Base-by-base conservation (phyloP, 30 jellyfish, hydroid and myxozoan species). In the Rhopilema esculentum region DNA sequence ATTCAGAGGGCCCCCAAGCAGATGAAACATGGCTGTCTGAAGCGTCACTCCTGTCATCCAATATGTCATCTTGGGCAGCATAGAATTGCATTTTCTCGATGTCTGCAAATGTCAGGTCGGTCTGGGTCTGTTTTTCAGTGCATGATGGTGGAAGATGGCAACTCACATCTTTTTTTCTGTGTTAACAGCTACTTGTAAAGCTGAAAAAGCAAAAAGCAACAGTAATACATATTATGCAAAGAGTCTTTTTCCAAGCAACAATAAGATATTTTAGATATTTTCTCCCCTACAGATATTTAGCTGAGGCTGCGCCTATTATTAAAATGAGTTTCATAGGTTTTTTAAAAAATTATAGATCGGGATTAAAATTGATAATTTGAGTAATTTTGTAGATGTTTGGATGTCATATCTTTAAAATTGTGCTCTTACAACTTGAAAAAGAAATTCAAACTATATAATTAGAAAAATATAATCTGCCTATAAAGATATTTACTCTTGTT, bases 21-120 rank as follows among this genome's bases (percentile, higher is more conserved):
- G 80, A 69, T 21, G 2, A 19, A 22, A 21, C 80, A 21, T 22
- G 51, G 25, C 51, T 22, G 52, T 69, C 80, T 21, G 52, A 22
- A 21, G 80, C 25, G 16, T 69, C 80, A 69, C 80, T 69, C 52
- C 80, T 21, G 29, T 24, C 80, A 69, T n/a, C 33, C 29, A 21
- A 29, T 69, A 40, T 22, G 49, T 19, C 20, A 19, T 69, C 52
- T 22, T 69, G 52, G 30, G 73, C 30, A 19, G 73, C 27, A 63
- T 63, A 19, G 17, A n/a, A 63, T 63, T 63, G 73, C 27, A 24
- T 63, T 63, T 24, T 24, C 30, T 63, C 29, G 27, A 19, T 63
- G 17, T n/a, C 7, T 63, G 30, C 7, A 63, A 20, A n/a, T 24
- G 74, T 20, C 1, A 64, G 31, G 74, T 64, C 19, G 30, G 74